These are phyloP conservation scores for Fistularia tabacaria DNA, from an alignment of 2,797 vertebrate species.

Conservation along the genomic window DNA sequence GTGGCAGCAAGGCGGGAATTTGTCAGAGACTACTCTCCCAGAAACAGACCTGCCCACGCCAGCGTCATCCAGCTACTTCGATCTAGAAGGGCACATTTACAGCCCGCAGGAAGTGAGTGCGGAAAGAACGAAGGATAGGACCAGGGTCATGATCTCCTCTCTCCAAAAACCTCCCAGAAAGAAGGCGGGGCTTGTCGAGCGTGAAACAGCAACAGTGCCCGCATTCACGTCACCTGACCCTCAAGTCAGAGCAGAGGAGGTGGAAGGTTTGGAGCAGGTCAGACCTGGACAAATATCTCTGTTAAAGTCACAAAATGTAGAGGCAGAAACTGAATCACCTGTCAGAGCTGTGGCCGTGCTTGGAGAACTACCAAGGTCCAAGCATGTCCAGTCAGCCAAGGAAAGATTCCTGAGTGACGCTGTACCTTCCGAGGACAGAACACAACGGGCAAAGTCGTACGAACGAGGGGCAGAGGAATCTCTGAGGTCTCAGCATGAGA, in stretches of 20 bases:
- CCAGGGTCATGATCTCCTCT: background rate
- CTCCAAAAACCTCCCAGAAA: constrained; percentile 26
- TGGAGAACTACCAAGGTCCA: background rate
- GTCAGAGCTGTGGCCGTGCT: background rate
- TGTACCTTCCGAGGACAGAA: background rate
- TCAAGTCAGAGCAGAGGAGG: no score
- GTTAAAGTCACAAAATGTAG: no score
- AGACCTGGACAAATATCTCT: no score
- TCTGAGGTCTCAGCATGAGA: constrained; percentile 61
- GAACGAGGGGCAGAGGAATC: constrained; percentile 16
- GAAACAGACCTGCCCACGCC: constrained; percentile 42
- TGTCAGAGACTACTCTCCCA: constrained; percentile 47
- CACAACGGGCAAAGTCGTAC: background rate
- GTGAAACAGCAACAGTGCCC: no score
- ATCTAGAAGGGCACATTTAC: constrained; percentile 27
- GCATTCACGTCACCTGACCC: no score
- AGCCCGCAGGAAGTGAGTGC: constrained; percentile 18
- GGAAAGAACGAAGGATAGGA: constrained; percentile 12
- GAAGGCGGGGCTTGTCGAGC: background rate
- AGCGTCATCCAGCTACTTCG: constrained; percentile 27
- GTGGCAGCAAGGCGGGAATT: constrained; percentile 65
- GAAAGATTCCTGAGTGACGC: background rate
- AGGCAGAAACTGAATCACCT: background rate
- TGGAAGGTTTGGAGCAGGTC: no score
- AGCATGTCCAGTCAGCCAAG: background rate